Conservation (phyloP, 2,113 vertebrate species). For the Saguinus midas region DNA sequence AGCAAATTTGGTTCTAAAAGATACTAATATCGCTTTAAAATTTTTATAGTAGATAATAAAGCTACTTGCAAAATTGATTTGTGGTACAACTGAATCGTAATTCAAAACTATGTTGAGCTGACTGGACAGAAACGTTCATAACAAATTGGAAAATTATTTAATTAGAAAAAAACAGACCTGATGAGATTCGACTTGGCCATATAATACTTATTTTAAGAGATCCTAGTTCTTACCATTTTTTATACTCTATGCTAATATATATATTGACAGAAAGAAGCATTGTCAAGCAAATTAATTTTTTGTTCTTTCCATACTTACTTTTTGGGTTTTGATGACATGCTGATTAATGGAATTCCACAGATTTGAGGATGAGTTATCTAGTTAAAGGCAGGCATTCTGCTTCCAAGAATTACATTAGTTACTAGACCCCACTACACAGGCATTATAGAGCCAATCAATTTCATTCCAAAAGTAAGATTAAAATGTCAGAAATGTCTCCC, state of each 20-base stretch:
- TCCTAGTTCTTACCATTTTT: background rate
- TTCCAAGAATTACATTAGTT: slow-evolving; percentile 3
- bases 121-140: slow-evolving; percentile 42
- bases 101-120: slow-evolving; percentile 5
- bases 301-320: slow-evolving; percentile 2
- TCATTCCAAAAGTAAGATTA: slow-evolving; percentile 20
- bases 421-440: background rate
- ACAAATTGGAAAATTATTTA: slow-evolving; percentile 20
- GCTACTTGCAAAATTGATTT: background rate
- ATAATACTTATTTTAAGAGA: slow-evolving; percentile 7
- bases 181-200: slow-evolving; percentile 8
- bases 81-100: slow-evolving; percentile 15
- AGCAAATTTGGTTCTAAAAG: slow-evolving; percentile 5
- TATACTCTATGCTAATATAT: background rate
- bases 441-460: background rate
- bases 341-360: slow-evolving; percentile 3
- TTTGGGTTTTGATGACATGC: background rate
- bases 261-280: background rate
- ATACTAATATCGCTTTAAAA: slow-evolving; percentile 19
- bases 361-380: slow-evolving; percentile 10
- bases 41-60: slow-evolving; percentile 15
- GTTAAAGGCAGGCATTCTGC: background rate
- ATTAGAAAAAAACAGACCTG: slow-evolving; percentile 13
- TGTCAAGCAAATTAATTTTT: slow-evolving; percentile 1
- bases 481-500: background rate